These are phyloP conservation scores for Campoplex nolae DNA, from an alignment of 2,888 invertebrate genomes.

Conservation along the genomic window DNA sequence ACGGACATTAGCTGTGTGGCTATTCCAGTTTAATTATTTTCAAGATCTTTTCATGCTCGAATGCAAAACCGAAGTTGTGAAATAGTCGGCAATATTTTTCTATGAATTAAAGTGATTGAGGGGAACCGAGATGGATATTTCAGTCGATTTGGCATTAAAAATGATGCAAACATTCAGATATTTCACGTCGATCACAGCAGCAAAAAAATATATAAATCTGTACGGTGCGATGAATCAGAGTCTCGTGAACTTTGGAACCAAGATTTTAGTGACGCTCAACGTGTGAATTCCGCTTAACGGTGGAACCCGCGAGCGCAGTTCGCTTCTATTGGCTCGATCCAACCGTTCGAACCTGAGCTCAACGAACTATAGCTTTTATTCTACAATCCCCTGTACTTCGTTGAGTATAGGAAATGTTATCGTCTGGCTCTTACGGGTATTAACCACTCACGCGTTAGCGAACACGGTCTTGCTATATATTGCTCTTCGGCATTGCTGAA, in stretches of 20 bases:
- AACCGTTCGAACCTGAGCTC: slow-evolving; percentile 44
- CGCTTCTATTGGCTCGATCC: slow-evolving; percentile 51
- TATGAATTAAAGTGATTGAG: neutral
- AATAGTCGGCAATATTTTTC: neutral
- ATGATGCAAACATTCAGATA: neutral
- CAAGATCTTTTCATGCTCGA: neutral
- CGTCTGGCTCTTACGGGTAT: slow-evolving; percentile 23
- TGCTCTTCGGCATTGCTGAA: neutral
- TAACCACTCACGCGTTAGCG: slow-evolving; percentile 17
- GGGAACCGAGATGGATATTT: neutral
- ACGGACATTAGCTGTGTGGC: too few species aligned
- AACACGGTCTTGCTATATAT: neutral
- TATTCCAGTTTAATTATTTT: neutral
- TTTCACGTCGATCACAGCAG: neutral
- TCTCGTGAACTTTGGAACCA: slow-evolving; percentile 56
- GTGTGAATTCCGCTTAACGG: slow-evolving; percentile 33
- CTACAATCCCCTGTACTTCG: neutral
- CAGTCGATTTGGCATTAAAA: neutral
- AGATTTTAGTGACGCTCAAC: neutral
- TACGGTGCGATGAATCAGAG: slow-evolving; percentile 16
- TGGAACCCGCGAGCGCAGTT: neutral
- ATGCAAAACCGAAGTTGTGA: neutral
- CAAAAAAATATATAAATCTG: neutral
- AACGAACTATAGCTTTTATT: slow-evolving; percentile 12
- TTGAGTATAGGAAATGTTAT: slow-evolving; percentile 1